Base-by-base conservation (phyloP, 2,797 vertebrate species). In the Hydrocynus forskahlii region DNA sequence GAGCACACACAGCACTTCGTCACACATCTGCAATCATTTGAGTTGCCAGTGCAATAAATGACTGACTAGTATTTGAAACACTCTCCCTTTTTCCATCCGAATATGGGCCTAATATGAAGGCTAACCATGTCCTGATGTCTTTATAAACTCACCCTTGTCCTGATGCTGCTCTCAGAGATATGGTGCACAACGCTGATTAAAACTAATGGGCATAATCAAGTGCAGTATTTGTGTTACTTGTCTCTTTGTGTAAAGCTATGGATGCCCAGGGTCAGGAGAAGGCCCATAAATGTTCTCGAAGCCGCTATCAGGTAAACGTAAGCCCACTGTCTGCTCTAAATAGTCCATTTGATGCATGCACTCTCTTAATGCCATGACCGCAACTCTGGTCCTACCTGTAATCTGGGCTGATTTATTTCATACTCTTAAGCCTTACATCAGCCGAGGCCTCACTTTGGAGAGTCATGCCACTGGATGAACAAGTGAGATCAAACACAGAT, bases 181-280 rank as follows among this genome's bases (percentile, higher is more conserved):
- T 43, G 29, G 57, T 54, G 52, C 14, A 45, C 40, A 14, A 17
- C 38, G 5, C 75, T 68, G 76, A 83, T 79, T 83, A 68, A 83
- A 82, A 83, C 13, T 63, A 79, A 83, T 75, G 71, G 68, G 14
- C 16, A 62, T 59, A 70, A 83, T 79, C 78, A 75, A 75, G 60
- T 52, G 48, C 12, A 17, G n/a, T 55, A 78, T 62, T 70, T 69
- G 64, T 75, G 55, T 57, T 70, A 57, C 16, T 55, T 63, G 81
- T 74, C 76, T 50, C 29, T 43, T 43, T 82, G 45, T 17, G 52
- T n/a, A 59, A 21, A 74, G 67, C 45, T 45, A 60, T 45, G 60
- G 68, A 29, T 29, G 68, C 45, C 19, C 48, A 29, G 50, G 70
- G 81, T 78, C 70, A 74, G 50, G n/a, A 21, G 59, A 25, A 72